These are phyloP conservation scores for Stenodema calcarata DNA, from an alignment of 2,888 invertebrate species.

Conservation along the genomic window DNA sequence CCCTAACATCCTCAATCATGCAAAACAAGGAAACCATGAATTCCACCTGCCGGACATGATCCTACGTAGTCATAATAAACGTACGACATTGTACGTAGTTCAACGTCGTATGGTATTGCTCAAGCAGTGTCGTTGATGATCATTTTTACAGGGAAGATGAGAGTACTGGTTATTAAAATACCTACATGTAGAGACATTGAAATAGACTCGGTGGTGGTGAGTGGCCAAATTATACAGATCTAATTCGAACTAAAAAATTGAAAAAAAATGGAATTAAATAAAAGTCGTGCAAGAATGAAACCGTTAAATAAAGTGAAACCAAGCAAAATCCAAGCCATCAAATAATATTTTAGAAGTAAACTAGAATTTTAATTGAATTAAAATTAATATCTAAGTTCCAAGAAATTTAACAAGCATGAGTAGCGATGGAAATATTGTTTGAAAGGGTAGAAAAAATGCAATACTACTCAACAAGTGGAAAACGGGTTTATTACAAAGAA, in stretches of 20 bases:
- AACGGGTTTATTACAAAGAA: too few relatives aligned
- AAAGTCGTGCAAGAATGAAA: slow-evolving; percentile 12
- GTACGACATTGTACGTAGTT: not conserved
- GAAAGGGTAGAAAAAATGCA: not conserved
- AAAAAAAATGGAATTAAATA: too few relatives aligned
- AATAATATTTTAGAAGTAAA: not conserved
- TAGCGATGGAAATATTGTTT: not conserved
- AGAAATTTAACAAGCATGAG: not conserved
- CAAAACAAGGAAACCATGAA: not conserved
- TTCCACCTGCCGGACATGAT: not conserved
- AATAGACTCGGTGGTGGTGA: slow-evolving; percentile 36
- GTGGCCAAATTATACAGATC: not conserved
- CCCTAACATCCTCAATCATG: not conserved
- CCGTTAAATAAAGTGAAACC: not conserved
- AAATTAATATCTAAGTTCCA: not conserved
- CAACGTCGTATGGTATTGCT: too few relatives aligned
- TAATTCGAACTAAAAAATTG: not conserved
- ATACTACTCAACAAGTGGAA: not conserved
- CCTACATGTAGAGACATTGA: not conserved
- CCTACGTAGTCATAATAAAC: not conserved
- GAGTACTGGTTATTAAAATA: not conserved
- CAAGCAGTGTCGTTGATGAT: not conserved
- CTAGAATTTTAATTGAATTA: not conserved
- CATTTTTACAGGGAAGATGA: not conserved
- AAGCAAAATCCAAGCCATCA: not conserved